Percentiles rank a stretch among this genome's conserved stretches.
Conservation (phyloP, 2,797 vertebrate genomes). For the Coccyzus lansbergi region DNA sequence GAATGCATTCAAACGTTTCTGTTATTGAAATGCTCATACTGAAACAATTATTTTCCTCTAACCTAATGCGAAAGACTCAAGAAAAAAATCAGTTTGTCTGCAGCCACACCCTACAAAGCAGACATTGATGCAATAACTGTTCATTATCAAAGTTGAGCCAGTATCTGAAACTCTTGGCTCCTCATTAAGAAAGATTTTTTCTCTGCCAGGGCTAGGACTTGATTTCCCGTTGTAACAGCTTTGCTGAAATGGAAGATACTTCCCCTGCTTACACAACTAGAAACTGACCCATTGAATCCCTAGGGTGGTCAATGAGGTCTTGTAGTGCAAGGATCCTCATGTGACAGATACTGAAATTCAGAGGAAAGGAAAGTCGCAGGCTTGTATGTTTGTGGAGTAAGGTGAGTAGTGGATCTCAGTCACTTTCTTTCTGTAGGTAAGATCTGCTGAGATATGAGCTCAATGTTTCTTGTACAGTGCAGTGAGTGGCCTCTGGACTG, state of each 20-base stretch:
- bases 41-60: slow-evolving; percentile 9
- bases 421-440: neutral
- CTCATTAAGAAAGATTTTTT: neutral
- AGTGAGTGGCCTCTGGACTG: neutral
- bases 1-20: neutral
- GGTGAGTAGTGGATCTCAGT: neutral
- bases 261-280: neutral
- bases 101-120: neutral
- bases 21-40: neutral
- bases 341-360: neutral
- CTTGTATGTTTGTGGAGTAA: neutral
- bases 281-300: neutral
- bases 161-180: neutral
- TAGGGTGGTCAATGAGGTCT: neutral
- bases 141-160: neutral
- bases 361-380: neutral
- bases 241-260: neutral
- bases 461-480: neutral
- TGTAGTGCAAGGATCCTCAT: neutral
- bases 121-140: neutral
- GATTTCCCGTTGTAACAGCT: neutral
- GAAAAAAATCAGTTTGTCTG: neutral
- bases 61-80: neutral
- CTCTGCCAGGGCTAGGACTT: neutral
- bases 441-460: neutral